phyloP scores from a whole-genome alignment of 1,140 invertebrate genomes.

The Dendrolimus kikuchii region DNA sequence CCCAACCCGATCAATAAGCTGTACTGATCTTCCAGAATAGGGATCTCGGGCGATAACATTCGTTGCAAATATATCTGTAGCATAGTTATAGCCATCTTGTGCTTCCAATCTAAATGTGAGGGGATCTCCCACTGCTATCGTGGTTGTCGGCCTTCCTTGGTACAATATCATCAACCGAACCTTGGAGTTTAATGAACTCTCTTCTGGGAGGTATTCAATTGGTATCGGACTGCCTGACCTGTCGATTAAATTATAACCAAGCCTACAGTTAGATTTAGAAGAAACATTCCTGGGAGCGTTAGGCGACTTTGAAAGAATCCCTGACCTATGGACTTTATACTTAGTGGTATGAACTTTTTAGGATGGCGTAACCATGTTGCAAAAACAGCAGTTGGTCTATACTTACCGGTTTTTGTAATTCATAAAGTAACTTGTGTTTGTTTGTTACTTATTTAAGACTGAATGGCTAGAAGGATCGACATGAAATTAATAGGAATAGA shows the following conservation, averaged over 20 bases:
- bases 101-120: constrained; percentile 91
- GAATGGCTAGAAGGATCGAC: no score
- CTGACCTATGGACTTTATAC: no score
- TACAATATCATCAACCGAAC: constrained; percentile 89
- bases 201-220: constrained; percentile 91
- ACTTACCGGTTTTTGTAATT: no score
- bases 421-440: no score
- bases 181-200: constrained; percentile 91
- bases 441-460: no score
- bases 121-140: constrained; percentile 94
- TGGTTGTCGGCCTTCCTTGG: constrained; percentile 91
- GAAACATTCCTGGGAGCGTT: constrained; percentile 16
- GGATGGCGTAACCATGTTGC: no score
- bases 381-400: no score
- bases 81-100: constrained; percentile 91
- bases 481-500: no score
- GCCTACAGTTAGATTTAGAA: constrained; percentile 62
- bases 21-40: constrained; percentile 90
- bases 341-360: no score
- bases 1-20: constrained; percentile 92
- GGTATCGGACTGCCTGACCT: constrained; percentile 92
- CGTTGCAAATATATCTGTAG: constrained; percentile 92
- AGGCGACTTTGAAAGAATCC: constrained; percentile 55
- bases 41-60: constrained; percentile 95
- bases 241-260: constrained; percentile 60